Conservation (phyloP, 2,888 invertebrate species). For the Caenorhabditis macrosperma region DNA sequence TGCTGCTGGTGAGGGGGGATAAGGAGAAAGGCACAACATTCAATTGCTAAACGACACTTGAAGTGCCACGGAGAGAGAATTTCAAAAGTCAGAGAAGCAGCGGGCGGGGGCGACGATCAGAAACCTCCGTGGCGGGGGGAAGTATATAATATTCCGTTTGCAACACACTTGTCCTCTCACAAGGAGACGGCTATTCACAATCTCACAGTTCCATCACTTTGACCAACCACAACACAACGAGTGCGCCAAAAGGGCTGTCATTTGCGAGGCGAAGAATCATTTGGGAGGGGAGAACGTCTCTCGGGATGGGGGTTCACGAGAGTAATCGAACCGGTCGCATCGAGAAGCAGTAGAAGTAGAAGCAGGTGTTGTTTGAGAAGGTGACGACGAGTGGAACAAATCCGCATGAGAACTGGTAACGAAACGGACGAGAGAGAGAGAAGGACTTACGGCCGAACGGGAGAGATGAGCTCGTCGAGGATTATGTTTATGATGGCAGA, state of each 20-base stretch:
- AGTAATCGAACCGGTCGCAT: constrained; percentile 27
- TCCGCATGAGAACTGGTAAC: constrained; percentile 22
- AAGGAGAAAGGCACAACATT: background rate
- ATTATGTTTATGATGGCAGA: background rate
- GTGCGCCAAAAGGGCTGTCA: background rate
- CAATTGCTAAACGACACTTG: constrained; percentile 2
- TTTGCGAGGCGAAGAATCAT: background rate
- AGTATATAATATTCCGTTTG: constrained; percentile 19
- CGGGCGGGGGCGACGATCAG: background rate
- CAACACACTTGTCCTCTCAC: constrained; percentile 40
- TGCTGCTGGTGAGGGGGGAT: background rate
- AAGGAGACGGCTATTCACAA: constrained; percentile 28
- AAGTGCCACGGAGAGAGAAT: constrained; percentile 10
- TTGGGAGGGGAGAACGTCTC: no score
- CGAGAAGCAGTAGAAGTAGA: background rate
- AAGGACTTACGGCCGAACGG: background rate
- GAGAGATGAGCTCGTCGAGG: constrained; percentile 7
- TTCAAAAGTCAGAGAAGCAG: background rate
- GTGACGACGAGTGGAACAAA: constrained; percentile 36
- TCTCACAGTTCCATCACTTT: constrained; percentile 56
- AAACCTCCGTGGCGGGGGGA: constrained; percentile 1
- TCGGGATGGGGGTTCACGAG: constrained; percentile 3
- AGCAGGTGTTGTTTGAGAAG: constrained; percentile 39
- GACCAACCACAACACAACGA: constrained; percentile 37
- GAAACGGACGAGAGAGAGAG: constrained; percentile 6